Percentiles rank a stretch among this genome's conserved stretches.
phyloP scores from a whole-genome alignment of 2,113 vertebrate genomes.

The Ornithorhynchus anatinus region DNA sequence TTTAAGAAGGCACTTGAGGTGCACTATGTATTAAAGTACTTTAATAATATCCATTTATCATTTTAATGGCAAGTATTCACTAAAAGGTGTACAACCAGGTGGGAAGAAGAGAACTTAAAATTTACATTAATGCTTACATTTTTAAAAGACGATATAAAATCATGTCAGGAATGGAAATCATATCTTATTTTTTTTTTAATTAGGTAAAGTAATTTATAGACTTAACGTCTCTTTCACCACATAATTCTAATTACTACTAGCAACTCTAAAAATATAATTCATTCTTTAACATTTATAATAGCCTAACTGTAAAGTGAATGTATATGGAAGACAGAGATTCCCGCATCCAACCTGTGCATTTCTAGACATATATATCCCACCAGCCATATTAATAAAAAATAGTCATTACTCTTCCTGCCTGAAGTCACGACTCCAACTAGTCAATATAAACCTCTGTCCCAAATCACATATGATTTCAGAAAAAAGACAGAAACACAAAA shows the following conservation, averaged over 20 bases:
- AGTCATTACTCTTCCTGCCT: not conserved
- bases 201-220: not conserved
- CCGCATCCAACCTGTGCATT: no score
- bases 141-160: constrained; percentile 36
- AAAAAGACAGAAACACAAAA: constrained; percentile 28
- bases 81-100: constrained; percentile 43
- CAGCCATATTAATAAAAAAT: no score
- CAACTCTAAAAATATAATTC: not conserved
- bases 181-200: not conserved
- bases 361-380: no score
- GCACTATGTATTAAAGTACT: constrained; percentile 39
- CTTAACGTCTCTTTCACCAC: no score
- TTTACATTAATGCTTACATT: constrained; percentile 33
- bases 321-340: no score
- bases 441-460: not conserved
- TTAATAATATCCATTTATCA: constrained; percentile 55
- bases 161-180: constrained; percentile 11
- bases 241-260: not conserved
- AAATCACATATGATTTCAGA: not conserved
- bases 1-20: constrained; percentile 47
- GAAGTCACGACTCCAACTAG: not conserved
- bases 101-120: constrained; percentile 33
- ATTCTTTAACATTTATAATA: not conserved
- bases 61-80: constrained; percentile 43
- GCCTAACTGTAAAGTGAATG: not conserved